A percentile compares a stretch with the other conserved stretches of the same genome.
phyloP scores from a whole-genome alignment of 1,140 invertebrate species.

The Limonius californicus region DNA sequence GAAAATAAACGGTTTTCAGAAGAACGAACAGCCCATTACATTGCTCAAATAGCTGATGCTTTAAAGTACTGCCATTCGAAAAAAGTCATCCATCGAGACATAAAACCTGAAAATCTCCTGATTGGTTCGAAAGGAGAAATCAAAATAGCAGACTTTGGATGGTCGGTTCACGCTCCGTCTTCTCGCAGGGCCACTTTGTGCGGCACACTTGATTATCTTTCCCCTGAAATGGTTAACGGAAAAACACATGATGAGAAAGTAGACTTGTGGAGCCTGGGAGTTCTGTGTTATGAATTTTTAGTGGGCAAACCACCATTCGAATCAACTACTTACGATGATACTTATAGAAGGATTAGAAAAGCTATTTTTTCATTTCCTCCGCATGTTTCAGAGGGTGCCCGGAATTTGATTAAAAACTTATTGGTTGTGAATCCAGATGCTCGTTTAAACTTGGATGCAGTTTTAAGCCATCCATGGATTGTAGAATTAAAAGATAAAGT shows the following conservation, averaged over 20 bases:
- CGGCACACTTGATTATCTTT: constrained; percentile 92
- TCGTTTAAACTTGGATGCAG: constrained; percentile 64
- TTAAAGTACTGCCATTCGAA: constrained; percentile 90
- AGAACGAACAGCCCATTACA: constrained; percentile 70
- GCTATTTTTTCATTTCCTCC: constrained; percentile 73
- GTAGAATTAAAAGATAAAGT: background rate
- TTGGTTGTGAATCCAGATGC: constrained; percentile 68
- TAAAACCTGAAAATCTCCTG: constrained; percentile 93
- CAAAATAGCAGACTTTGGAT: constrained; percentile 97
- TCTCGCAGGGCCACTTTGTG: constrained; percentile 89
- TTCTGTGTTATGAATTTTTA: constrained; percentile 87
- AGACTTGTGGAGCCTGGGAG: constrained; percentile 91
- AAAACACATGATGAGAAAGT: constrained; percentile 79
- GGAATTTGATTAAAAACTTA: constrained; percentile 80
- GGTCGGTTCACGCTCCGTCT: constrained; percentile 93
- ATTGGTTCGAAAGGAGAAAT: constrained; percentile 79
- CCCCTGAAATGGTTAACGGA: constrained; percentile 90
- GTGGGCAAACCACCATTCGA: constrained; percentile 91
- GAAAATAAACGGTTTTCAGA: constrained; percentile 73
- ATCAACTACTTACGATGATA: constrained; percentile 69
- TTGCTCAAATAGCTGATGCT: constrained; percentile 83
- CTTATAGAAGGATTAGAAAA: constrained; percentile 78
- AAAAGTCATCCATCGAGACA: constrained; percentile 93
- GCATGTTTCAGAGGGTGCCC: constrained; percentile 68
- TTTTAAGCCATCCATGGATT: constrained; percentile 79